Base-by-base conservation (phyloP, 2,888 invertebrate species). In the Drosophila atripex region DNA sequence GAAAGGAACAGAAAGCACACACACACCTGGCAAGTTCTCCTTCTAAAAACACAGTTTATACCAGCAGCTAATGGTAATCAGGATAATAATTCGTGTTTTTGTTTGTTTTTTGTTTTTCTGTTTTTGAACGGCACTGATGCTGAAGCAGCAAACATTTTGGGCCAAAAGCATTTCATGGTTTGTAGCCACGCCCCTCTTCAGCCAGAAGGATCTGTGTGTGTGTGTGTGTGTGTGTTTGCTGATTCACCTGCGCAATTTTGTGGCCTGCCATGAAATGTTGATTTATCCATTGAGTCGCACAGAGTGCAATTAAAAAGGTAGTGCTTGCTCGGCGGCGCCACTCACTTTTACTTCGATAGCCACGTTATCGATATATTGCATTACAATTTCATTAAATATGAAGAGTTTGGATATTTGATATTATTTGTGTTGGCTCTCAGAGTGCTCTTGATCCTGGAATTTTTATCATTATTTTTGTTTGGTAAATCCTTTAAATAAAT, bases 51-150 rank as follows among this genome's bases (percentile, higher is more conserved):
- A 53, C 21, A 51, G 21, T 16, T 43, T 28, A 11, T 28, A 23
- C 45, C 52, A 45, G 23, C 23, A 46, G 64, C 66, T 65, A 65
- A 65, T 65, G 46, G 64, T 53, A 65, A 64, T 64, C 64, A 65
- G 53, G 52, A 65, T 64, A 64, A 65, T 54, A 65, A 43, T 68
- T 68, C 55, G 35, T 25, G 39, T 6, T 65, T 52, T 49, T 68
- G 68, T 68, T 65, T 66, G 41, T 35, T 54, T 58, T 39, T 35
- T 30, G n/a, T 18, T 18, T 9, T 11, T 30, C 32, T 52, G 14
- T 0, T 0, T 21, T 25, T 25, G 25, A 7, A 16, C 47, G n/a
- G n/a, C 28, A 14, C 28, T 16, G 50, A 38, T 65, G 65, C 68
- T 54, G 66, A 65, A 32, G 54, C 47, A 54, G 65, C 66, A 66